Evolutionary conservation across 2,888 invertebrate species (phyloP), one percentile per base, ranked within the genome.

Genomic region (Marronus borbonicus): DNA sequence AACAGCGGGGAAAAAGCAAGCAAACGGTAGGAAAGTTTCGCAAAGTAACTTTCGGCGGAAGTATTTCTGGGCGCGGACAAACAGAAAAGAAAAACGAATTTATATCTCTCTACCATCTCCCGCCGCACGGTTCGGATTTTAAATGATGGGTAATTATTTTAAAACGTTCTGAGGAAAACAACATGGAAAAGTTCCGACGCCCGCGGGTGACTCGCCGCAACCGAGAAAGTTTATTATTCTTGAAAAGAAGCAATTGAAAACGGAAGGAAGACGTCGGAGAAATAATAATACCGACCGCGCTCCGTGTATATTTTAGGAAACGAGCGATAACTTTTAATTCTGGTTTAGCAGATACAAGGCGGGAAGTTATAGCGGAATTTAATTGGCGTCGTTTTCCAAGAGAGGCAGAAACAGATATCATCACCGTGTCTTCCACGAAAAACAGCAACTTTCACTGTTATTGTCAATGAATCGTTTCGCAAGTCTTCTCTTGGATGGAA

Each of bases 131-230:
- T 49, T 49, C 81, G 81, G 82, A 84, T 86, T 85, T 84, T 84
- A 84, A 84, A 83, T 83, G 85, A 85, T 86, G 84, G 85, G 84
- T 84, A 83, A 85, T 86, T 86, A 86, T 86, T 86, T 85, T 85
- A 84, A 84, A 85, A 85, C 84, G 60, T 74, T 74, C 60, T 79
- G 80, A 80, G 80, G 80, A 81, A 83, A 83, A 83, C 81, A 81
- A 82, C 78, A 81, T 80, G 78, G 79, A 79, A 82, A 82, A 76
- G 76, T 76, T 76, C 65, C 31, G 68, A 36, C 31, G 31, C 31
- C 31, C n/a, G 36, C n/a, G 44, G 44, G 44, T 44, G 28, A 31
- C 17, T 12, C 31, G 44, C 8, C 44, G 44, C 60, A 39, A 28
- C 39, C 60, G 72, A n/a, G 60, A n/a, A 60, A 74, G 72, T 74